Evolutionary conservation across 2,888 invertebrate genomes (phyloP).

Genomic region (Ellobium chinense): DNA sequence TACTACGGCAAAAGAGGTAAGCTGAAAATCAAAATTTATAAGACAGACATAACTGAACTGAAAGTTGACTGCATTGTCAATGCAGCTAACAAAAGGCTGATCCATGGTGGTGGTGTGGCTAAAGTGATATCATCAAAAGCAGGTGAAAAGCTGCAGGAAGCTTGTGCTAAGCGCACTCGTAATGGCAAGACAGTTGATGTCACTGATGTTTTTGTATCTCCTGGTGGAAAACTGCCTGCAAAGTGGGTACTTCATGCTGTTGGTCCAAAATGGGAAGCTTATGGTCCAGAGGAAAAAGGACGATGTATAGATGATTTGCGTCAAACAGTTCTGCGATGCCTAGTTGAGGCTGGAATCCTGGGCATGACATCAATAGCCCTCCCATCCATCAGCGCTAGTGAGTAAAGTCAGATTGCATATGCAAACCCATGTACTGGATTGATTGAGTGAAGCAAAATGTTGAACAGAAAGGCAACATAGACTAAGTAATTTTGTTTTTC

Average conservation of each 20-base stretch:
- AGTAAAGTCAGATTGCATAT: too few species aligned
- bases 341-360: slow-evolving; percentile 10
- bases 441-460: too few species aligned
- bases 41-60: slow-evolving; percentile 46
- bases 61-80: slow-evolving; percentile 48
- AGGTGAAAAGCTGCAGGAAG: slow-evolving; percentile 28
- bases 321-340: slow-evolving; percentile 21
- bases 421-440: too few species aligned
- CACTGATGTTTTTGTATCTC: slow-evolving; percentile 29
- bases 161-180: slow-evolving; percentile 20
- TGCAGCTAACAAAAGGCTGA: slow-evolving; percentile 36
- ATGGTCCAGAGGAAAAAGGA: slow-evolving; percentile 2
- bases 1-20: slow-evolving; percentile 5
- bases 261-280: slow-evolving; percentile 42
- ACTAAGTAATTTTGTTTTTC: too few species aligned
- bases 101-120: slow-evolving; percentile 47
- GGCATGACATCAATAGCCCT: slow-evolving; percentile 18
- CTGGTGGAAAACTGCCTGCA: slow-evolving; percentile 30
- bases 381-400: background rate
- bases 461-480: too few species aligned
- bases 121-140: slow-evolving; percentile 39
- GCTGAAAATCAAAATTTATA: slow-evolving; percentile 19
- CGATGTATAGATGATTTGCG: slow-evolving; percentile 14
- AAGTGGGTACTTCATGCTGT: slow-evolving; percentile 44
- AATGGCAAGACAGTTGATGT: slow-evolving; percentile 13